phyloP scores from a whole-genome alignment of 2,888 invertebrate genomes.

The Chirona hameri region DNA sequence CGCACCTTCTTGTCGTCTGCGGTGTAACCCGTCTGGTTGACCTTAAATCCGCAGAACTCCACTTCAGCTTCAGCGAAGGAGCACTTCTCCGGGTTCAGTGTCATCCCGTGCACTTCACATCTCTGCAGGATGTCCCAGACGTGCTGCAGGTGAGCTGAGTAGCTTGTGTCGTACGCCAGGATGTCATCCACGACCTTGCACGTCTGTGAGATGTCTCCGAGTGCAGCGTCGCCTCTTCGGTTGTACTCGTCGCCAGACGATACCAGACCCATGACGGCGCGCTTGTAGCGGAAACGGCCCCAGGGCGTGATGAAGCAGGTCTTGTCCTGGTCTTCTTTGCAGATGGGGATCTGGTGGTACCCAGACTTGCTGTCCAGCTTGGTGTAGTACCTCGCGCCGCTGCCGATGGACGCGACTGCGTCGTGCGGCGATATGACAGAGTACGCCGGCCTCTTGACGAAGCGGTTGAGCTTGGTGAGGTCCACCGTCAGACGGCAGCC shows the following conservation, averaged over 20 bases:
- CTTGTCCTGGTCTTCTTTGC: too few relatives aligned
- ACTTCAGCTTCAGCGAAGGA: background rate
- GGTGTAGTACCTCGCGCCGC: too few relatives aligned
- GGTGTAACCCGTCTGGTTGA: background rate
- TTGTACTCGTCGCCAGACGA: background rate
- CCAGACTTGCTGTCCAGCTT: too few relatives aligned
- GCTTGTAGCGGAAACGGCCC: too few relatives aligned
- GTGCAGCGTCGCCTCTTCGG: background rate
- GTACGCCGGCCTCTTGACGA: too few relatives aligned
- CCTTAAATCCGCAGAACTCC: background rate
- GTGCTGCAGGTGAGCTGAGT: background rate
- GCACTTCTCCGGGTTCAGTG: background rate
- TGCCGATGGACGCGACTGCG: too few relatives aligned
- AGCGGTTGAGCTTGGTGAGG: too few relatives aligned
- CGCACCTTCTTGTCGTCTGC: constrained; percentile 29
- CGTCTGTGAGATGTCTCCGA: background rate
- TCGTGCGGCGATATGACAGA: too few relatives aligned
- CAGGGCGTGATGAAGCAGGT: too few relatives aligned
- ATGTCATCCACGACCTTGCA: background rate
- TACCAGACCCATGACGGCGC: background rate
- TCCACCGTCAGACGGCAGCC: too few relatives aligned
- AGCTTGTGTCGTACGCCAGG: background rate
- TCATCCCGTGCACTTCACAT: background rate
- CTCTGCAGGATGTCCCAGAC: background rate
- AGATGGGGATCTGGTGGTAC: too few relatives aligned